Conservation (phyloP, 2,797 vertebrate species). For the Lepilemur septentrionalis region DNA sequence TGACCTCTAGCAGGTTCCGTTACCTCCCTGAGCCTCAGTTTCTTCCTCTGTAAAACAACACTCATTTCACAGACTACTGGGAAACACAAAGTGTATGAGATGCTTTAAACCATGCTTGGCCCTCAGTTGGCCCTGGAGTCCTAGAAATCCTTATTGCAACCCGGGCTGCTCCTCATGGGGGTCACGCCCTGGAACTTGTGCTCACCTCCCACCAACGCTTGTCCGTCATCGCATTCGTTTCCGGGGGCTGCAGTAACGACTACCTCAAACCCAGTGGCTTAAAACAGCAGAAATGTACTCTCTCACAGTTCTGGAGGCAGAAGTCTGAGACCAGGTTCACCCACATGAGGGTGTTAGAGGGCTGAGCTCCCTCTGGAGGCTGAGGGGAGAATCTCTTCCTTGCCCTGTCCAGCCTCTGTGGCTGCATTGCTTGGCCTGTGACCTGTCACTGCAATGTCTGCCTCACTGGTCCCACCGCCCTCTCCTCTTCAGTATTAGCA, state of each 20-base stretch:
- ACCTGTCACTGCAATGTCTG: too few relatives aligned
- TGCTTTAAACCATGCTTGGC: not conserved
- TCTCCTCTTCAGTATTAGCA: not conserved
- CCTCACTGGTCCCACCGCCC: not conserved
- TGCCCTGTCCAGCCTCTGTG: fast-evolving
- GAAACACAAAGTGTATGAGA: not conserved
- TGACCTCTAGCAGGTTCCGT: not conserved
- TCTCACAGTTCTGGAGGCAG: not conserved
- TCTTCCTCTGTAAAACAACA: not conserved
- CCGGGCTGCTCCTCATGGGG: not conserved
- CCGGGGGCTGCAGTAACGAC: not conserved
- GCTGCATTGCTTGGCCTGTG: not conserved
- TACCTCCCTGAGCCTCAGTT: not conserved
- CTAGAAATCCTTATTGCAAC: fast-evolving
- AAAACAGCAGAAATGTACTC: not conserved
- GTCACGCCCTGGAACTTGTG: not conserved
- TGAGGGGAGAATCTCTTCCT: not conserved
- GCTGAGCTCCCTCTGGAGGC: too few relatives aligned
- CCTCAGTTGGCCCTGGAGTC: not conserved
- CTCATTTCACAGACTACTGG: not conserved
- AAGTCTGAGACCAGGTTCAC: not conserved
- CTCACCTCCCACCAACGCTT: not conserved
- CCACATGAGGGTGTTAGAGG: not conserved
- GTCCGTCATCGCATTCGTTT: too few relatives aligned
- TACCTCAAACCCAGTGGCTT: not conserved